Base-by-base conservation (phyloP, 2,113 vertebrate species). In the Catagonus wagneri region DNA sequence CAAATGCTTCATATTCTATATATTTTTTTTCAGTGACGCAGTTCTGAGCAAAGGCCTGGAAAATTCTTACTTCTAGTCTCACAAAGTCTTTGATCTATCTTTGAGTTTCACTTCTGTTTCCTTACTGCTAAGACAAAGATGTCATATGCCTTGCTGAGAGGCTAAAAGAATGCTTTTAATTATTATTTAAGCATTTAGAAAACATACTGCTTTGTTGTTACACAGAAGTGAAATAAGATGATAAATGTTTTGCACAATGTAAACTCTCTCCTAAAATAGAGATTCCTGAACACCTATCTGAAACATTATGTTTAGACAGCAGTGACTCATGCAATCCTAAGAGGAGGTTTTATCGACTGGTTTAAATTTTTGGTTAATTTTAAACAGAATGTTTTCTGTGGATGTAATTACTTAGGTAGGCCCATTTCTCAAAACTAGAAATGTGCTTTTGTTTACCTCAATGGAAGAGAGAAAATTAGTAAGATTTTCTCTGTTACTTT, bases 361-460 rank as follows among this genome's bases (percentile, higher is more conserved):
- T 60, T 95, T 85, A 56, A 68, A 69, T n/a, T 90, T 81, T 10
- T 19, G 12, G 14, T 52, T 83, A 86, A 89, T 60, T 95, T 94
- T 20, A 94, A 95, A 63, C 25, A 34, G 12, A 78, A 65, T 76
- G 25, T 90, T 29, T 89, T 85, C 17, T 87, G 72, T 76, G 23
- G 63, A 29, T 86, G 16, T 75, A 96, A 94, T 97, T 97, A 90
- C 12, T 83, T 96, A 94, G 22, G 50, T 74, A 63, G 52, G 19
- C 27, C 39, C 83, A 83, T 88, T 88, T 96, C 75, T 93, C 2
- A 72, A 93, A 92, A 92, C 34, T 76, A 6, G 66, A 87, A 89
- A 54, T 71, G 15, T 1, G 17, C 68, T 50, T 87, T 80, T 90
- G 22, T 89, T 96, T 90, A 32, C 32, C 78, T 90, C 17, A 75